These are phyloP conservation scores for Mellilla xanthometata DNA, from an alignment of 2,888 invertebrate species.

Conservation along the genomic window DNA sequence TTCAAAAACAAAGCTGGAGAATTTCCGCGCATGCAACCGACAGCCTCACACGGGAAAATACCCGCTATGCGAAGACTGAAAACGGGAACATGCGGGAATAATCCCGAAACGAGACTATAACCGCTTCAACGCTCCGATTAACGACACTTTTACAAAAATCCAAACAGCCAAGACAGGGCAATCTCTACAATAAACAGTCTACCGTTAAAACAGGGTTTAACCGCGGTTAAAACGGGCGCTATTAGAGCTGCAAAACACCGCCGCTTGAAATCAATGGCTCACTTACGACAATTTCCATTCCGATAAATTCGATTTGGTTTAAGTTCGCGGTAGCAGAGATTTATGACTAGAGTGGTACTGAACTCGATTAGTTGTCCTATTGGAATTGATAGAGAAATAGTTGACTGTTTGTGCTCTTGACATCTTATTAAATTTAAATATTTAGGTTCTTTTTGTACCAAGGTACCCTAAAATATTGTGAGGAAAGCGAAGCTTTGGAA, in stretches of 20 bases:
- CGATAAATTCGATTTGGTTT: conserved; percentile 33
- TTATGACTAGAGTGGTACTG: no score
- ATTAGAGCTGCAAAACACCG: conserved; percentile 58
- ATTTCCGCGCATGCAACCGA: conserved; percentile 41
- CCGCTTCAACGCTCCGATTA: conserved; percentile 46
- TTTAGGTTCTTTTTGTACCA: no score
- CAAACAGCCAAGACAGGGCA: not conserved
- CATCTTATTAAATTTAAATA: no score
- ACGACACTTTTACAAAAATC: not conserved
- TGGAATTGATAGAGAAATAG: no score
- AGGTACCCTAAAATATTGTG: no score
- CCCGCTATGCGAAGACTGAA: conserved; percentile 48
- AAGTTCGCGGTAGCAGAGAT: conserved; percentile 32
- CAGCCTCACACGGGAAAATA: conserved; percentile 48
- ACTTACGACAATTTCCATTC: conserved; percentile 32
- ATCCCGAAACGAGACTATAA: conserved; percentile 58
- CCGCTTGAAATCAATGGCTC: conserved; percentile 62
- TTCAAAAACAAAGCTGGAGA: conserved; percentile 53
- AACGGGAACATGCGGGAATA: conserved; percentile 32
- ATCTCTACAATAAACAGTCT: conserved; percentile 20
- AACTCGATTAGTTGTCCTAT: no score
- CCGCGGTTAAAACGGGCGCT: conserved; percentile 48
- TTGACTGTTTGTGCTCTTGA: no score
- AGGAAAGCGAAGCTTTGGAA: no score
- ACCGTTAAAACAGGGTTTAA: conserved; percentile 26